Evolutionary conservation across 2,797 vertebrate species (phyloP), one percentile per base, ranked within the genome.

Genomic region (Mus caroli): DNA sequence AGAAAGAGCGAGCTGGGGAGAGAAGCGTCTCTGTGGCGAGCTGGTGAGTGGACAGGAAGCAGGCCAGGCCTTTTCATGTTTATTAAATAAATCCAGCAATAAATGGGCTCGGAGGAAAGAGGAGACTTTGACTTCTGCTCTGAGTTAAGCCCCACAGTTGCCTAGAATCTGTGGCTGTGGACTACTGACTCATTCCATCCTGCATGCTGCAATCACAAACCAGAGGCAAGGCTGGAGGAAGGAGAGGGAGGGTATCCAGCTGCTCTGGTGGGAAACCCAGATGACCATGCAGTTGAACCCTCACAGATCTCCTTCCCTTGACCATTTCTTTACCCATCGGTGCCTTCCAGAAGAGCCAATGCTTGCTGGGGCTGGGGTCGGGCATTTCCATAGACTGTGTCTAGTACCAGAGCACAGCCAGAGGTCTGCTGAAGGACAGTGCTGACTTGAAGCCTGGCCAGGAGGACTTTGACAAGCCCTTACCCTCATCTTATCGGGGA

Each of bases 331-430:
- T 52, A 11, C 9, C 6, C 28, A 20, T 14, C 11, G 40, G n/a
- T 46, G 26, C n/a, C 37, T 77, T 94, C 77, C n/a, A 78, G 37
- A 15, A 69, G 60, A 54, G 2, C 26, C 31, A 58, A 76, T 40
- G 76, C 77, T 64, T 43, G 17, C 50, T 60, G 64, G 31, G 62
- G 5, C 12, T 17, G 78, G 64, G 62, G 78, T 8, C 54, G 4
- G 1, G 60, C 17, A 0, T 46, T 64, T 20, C 24, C 24, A 7
- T 0, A 26, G 0, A 3, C 20, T 0, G 0, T 50, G 22, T 24
- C 83, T n/a, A 5, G 46, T 13, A 14, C 87, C 34, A 7, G n/a
- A 54, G 37, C 22, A 7, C 6, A 43, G 43, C 28, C 6, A 62
- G 67, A 24, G 34, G 31, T 86, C 31, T 43, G 4, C 6, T 52